phyloP scores from a whole-genome alignment of 2,888 invertebrate species.

The Steinernema hermaphroditum region DNA sequence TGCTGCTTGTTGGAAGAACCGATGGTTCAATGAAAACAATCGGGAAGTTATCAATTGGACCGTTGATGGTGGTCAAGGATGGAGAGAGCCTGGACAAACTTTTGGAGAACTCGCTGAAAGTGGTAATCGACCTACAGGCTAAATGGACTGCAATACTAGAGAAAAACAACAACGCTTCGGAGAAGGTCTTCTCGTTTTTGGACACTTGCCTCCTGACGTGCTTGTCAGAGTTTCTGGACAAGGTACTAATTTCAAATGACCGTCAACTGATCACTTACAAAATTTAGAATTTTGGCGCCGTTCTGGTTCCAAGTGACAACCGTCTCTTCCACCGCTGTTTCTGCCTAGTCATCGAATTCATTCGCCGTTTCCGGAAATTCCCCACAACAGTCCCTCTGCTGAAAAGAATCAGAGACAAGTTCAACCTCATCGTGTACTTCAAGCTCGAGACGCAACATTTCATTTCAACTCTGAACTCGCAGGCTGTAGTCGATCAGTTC shows the following conservation, averaged over 20 bases:
- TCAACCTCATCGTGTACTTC: conserved; percentile 59
- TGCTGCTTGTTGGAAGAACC: not conserved
- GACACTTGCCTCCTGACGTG: conserved; percentile 57
- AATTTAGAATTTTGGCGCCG: conserved; percentile 49
- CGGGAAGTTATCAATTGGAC: not conserved
- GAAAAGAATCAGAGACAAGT: conserved; percentile 49
- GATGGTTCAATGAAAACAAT: not conserved
- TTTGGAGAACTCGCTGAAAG: not conserved
- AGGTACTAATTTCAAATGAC: conserved; percentile 44
- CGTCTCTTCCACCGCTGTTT: conserved; percentile 56
- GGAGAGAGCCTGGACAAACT: not conserved
- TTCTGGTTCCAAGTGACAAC: conserved; percentile 54
- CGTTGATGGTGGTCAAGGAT: not conserved
- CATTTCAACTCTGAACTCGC: conserved; percentile 20
- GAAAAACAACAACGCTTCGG: not conserved
- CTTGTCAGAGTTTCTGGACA: conserved; percentile 55
- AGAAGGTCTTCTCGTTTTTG: conserved; percentile 41
- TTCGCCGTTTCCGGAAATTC: conserved; percentile 44
- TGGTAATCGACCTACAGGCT: not conserved
- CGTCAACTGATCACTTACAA: too few species aligned
- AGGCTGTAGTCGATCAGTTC: conserved; percentile 32
- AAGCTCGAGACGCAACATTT: conserved; percentile 51
- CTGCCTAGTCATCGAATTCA: conserved; percentile 43
- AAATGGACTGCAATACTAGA: not conserved
- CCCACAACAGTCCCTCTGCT: conserved; percentile 34